phyloP scores from a whole-genome alignment of 1,140 invertebrate species.

The Bombus superbus region DNA sequence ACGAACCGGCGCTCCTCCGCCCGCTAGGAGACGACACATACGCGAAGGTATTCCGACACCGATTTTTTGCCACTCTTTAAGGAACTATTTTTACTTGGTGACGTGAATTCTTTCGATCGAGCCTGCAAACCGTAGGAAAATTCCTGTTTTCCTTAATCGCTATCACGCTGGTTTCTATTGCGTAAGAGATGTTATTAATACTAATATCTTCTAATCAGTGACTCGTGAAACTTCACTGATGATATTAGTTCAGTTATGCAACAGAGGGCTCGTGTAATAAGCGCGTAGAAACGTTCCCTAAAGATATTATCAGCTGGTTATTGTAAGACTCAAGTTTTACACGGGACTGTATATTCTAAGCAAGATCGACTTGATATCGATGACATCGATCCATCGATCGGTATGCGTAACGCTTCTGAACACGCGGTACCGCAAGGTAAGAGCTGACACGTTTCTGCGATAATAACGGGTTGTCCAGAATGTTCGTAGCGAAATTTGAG shows the following conservation, averaged over 20 bases:
- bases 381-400: slow-evolving; percentile 6
- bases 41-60: slow-evolving; percentile 68
- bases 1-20: slow-evolving; percentile 86
- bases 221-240: not conserved
- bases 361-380: not conserved
- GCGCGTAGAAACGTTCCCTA: not conserved
- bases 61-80: not conserved
- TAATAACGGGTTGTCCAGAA: not conserved
- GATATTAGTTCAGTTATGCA: not conserved
- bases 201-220: no score
- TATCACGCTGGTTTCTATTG: no score
- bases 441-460: not conserved
- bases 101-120: not conserved
- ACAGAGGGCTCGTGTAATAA: not conserved
- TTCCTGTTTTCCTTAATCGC: not conserved
- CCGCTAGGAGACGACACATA: slow-evolving; percentile 70
- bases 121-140: not conserved
- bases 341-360: not conserved
- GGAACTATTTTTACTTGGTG: not conserved
- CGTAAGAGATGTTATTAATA: no score
- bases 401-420: not conserved
- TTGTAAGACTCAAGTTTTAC: not conserved
- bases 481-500: not conserved
- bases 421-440: not conserved
- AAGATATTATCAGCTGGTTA: not conserved